Conservation (phyloP, 2,888 invertebrate genomes). For the Drosophila hawaiiensis region DNA sequence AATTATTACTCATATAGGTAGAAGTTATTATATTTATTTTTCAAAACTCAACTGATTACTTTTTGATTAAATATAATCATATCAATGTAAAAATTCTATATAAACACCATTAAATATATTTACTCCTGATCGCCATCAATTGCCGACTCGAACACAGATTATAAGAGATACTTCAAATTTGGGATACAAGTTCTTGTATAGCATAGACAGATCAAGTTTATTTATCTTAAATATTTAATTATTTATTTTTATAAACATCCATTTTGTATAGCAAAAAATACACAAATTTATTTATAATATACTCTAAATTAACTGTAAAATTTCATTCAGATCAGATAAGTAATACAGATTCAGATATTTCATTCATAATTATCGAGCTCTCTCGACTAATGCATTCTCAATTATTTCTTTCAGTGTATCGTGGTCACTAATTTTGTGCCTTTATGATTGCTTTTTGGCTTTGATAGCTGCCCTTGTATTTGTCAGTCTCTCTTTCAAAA, state of each 20-base stretch:
- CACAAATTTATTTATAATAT: not conserved
- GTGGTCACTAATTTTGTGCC: slow-evolving; percentile 32
- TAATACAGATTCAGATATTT: not conserved
- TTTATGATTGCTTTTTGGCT: slow-evolving; percentile 38
- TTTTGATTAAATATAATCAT: too few relatives aligned
- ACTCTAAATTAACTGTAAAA: not conserved
- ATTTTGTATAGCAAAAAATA: not conserved
- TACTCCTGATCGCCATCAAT: too few relatives aligned
- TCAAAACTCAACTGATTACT: too few relatives aligned
- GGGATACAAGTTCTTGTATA: too few relatives aligned
- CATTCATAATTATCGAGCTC: not conserved
- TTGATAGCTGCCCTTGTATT: slow-evolving; percentile 61
- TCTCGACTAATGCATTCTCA: not conserved
- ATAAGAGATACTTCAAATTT: too few relatives aligned
- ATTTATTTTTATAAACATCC: not conserved
- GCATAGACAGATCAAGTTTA: too few relatives aligned
- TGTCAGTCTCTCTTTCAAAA: not conserved
- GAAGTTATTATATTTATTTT: too few relatives aligned
- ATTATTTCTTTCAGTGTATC: not conserved
- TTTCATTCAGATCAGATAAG: not conserved
- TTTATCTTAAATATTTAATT: too few relatives aligned
- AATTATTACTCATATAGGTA: too few relatives aligned
- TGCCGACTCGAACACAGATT: too few relatives aligned
- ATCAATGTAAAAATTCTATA: too few relatives aligned
- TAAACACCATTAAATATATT: too few relatives aligned